Conservation (phyloP, 2,113 vertebrate species). For the Corynorhinus townsendii region DNA sequence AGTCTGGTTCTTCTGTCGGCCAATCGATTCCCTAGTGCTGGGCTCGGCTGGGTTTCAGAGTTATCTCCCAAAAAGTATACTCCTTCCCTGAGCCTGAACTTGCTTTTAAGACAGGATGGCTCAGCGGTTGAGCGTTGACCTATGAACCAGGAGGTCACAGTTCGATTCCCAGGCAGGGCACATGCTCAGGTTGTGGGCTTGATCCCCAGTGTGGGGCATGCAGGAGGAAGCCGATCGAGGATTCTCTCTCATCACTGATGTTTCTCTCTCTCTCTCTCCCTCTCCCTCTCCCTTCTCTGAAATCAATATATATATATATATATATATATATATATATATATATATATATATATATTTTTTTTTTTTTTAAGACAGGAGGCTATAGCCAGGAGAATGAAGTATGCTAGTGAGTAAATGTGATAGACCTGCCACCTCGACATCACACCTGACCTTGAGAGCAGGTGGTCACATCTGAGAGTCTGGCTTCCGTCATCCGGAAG, state of each 20-base stretch:
- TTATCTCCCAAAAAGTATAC: background rate
- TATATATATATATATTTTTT: too few relatives aligned
- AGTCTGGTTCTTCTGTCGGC: background rate
- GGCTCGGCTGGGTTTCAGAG: background rate
- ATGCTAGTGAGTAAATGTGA: background rate
- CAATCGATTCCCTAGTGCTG: background rate
- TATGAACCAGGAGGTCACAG: too few relatives aligned
- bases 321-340: too few relatives aligned
- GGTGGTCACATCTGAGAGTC: background rate
- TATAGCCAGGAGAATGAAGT: background rate
- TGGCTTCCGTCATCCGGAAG: background rate
- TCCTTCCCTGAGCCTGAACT: background rate
- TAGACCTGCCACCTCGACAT: rapidly evolving
- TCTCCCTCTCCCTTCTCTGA: too few relatives aligned
- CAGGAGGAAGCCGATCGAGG: too few relatives aligned
- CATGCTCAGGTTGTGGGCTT: too few relatives aligned
- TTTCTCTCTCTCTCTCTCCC: too few relatives aligned
- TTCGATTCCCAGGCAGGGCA: too few relatives aligned
- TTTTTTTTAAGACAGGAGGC: background rate
- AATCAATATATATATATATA: too few relatives aligned
- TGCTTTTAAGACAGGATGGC: background rate
- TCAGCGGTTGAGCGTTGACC: too few relatives aligned
- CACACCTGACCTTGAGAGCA: background rate
- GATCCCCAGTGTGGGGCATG: too few relatives aligned
- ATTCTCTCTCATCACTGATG: too few relatives aligned